phyloP scores from a whole-genome alignment of 2,113 vertebrate genomes.

The Stigmatopora argus region DNA sequence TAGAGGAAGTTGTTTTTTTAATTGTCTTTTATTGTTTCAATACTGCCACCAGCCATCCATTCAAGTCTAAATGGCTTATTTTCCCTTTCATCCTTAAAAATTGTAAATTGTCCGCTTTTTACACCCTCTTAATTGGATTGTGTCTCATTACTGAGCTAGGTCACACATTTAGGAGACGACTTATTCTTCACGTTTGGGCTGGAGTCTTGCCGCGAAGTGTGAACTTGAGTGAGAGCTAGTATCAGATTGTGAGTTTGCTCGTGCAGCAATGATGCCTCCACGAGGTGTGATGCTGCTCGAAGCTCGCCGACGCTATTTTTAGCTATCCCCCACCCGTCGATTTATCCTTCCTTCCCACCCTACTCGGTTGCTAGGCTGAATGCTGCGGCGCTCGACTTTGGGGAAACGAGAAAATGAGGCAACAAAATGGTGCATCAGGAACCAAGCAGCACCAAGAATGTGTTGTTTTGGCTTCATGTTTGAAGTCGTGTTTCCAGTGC shows the following conservation, averaged over 20 bases:
- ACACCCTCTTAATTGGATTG: constrained; percentile 36
- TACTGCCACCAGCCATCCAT: constrained; percentile 9
- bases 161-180: constrained; percentile 18
- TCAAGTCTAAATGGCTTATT: neutral
- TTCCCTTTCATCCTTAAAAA: constrained; percentile 32
- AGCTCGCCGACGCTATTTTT: constrained; percentile 61
- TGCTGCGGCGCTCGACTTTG: constrained; percentile 40
- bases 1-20: too few relatives aligned
- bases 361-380: constrained; percentile 55
- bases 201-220: constrained; percentile 10
- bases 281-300: constrained; percentile 58
- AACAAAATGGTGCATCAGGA: constrained; percentile 20
- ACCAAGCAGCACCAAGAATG: neutral
- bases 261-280: constrained; percentile 22
- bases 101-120: constrained; percentile 10
- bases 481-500: neutral
- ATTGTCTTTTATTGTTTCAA: too few relatives aligned
- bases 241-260: constrained; percentile 39
- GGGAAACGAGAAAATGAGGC: constrained; percentile 39
- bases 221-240: constrained; percentile 13
- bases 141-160: constrained; percentile 1
- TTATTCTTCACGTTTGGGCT: constrained; percentile 19
- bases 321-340: constrained; percentile 15
- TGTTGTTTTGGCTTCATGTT: neutral
- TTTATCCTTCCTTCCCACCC: constrained; percentile 13